Percentiles rank a stretch among this genome's conserved stretches.
Evolutionary conservation across 2,888 invertebrate genomes (phyloP).

Genomic region (Lasioglossum lativentre): DNA sequence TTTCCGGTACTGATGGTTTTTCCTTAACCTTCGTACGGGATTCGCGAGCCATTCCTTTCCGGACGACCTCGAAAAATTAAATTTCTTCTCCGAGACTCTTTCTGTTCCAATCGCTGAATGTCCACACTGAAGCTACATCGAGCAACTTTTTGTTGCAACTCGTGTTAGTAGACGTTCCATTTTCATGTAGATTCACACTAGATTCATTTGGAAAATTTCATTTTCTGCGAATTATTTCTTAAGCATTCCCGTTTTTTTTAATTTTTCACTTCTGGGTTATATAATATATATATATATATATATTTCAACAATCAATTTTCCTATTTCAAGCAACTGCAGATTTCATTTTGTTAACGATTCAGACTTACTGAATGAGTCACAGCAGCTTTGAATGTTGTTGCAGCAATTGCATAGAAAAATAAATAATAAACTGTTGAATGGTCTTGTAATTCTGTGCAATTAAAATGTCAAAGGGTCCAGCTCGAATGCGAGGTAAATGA

Average conservation of each 20-base stretch:
- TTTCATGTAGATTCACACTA: too few species aligned
- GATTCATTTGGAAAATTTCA: too few species aligned
- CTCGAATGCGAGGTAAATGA: not conserved
- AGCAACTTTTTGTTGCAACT: too few species aligned
- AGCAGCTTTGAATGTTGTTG: not conserved
- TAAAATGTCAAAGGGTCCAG: not conserved
- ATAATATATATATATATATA: not conserved
- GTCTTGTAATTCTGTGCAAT: not conserved
- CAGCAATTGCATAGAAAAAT: not conserved
- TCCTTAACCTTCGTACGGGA: not conserved
- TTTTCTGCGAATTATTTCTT: too few species aligned
- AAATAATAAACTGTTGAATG: not conserved
- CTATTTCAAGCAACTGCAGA: not conserved
- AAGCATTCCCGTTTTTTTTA: not conserved
- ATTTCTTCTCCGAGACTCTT: not conserved
- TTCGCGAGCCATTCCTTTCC: not conserved
- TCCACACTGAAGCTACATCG: too few species aligned
- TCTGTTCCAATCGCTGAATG: not conserved
- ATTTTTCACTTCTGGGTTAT: not conserved
- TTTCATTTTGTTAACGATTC: not conserved
- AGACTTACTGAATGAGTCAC: not conserved
- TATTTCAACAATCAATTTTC: not conserved
- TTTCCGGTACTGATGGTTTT: slow-evolving; percentile 3
- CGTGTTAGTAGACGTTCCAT: too few species aligned
- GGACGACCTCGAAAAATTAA: not conserved